These are phyloP conservation scores for Pilophorus perplexus DNA, from an alignment of 2,888 invertebrate genomes.

Conservation along the genomic window DNA sequence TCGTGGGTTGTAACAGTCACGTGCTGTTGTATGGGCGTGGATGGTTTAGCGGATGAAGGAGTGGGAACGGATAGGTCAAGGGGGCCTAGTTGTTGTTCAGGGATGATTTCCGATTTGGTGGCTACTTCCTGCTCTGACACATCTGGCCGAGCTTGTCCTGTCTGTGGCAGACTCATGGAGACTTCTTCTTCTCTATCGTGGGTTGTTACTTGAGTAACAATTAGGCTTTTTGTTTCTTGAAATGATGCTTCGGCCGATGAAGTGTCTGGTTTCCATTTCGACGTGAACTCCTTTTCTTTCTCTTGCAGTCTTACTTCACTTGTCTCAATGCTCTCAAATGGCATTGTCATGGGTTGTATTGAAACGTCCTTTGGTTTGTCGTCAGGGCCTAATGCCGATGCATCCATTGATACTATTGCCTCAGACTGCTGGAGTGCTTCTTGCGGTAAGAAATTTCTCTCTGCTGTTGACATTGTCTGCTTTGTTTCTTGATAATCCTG, in stretches of 20 bases:
- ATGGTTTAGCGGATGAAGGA: conserved; percentile 48
- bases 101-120: conserved; percentile 49
- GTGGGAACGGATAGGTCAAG: conserved; percentile 46
- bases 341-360: conserved; percentile 50
- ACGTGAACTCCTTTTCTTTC: conserved; percentile 50
- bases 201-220: conserved; percentile 50
- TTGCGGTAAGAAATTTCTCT: conserved; percentile 52
- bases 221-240: conserved; percentile 51
- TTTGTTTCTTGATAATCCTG: conserved; percentile 45
- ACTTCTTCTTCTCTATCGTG: conserved; percentile 48
- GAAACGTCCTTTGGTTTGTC: conserved; percentile 51
- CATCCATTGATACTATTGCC: conserved; percentile 47
- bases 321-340: conserved; percentile 53
- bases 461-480: conserved; percentile 48
- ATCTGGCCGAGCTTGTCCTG: conserved; percentile 46
- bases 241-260: conserved; percentile 49
- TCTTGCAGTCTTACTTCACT: conserved; percentile 53
- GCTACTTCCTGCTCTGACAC: conserved; percentile 48
- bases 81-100: conserved; percentile 48
- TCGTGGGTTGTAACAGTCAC: conserved; percentile 46
- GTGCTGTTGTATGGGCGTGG: conserved; percentile 48
- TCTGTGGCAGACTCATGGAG: conserved; percentile 51
- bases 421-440: conserved; percentile 54
- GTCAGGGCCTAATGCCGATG: conserved; percentile 42
- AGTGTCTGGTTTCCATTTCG: conserved; percentile 47